phyloP scores from a whole-genome alignment of 2,113 vertebrate genomes.

The Arizona elegans region DNA sequence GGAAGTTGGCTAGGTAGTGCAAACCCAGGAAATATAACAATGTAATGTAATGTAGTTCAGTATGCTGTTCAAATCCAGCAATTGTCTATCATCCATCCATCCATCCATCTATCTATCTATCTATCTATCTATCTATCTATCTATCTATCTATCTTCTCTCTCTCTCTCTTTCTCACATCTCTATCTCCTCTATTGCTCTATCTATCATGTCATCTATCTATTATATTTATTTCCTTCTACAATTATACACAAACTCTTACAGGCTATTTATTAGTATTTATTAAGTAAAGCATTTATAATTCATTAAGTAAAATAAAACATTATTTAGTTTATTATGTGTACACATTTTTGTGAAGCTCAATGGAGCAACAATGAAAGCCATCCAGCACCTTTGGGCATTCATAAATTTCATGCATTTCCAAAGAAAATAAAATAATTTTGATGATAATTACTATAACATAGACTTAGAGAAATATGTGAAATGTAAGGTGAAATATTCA shows the following conservation, averaged over 20 bases:
- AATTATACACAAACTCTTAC: neutral
- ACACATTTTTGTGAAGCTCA: neutral
- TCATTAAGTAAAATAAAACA: neutral
- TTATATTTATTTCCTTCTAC: neutral
- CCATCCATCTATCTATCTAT: neutral
- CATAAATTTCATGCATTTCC: neutral
- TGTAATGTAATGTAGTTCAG: neutral
- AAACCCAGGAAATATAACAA: neutral
- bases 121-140: neutral
- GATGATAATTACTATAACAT: neutral
- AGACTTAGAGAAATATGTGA: neutral
- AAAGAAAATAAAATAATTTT: neutral
- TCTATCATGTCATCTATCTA: neutral
- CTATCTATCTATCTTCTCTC: no score
- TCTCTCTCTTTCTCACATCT: neutral
- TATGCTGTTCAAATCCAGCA: neutral
- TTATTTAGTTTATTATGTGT: neutral
- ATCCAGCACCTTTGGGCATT: neutral
- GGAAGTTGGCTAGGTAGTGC: neutral
- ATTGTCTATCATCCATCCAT: neutral
- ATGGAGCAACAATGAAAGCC: neutral
- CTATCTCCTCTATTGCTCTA: neutral
- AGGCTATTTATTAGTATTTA: neutral
- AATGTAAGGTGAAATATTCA: neutral
- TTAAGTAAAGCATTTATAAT: neutral